Evolutionary conservation across 2,888 invertebrate genomes (phyloP), one percentile per base, ranked within the genome.

Genomic region (Pheosia tremula): DNA sequence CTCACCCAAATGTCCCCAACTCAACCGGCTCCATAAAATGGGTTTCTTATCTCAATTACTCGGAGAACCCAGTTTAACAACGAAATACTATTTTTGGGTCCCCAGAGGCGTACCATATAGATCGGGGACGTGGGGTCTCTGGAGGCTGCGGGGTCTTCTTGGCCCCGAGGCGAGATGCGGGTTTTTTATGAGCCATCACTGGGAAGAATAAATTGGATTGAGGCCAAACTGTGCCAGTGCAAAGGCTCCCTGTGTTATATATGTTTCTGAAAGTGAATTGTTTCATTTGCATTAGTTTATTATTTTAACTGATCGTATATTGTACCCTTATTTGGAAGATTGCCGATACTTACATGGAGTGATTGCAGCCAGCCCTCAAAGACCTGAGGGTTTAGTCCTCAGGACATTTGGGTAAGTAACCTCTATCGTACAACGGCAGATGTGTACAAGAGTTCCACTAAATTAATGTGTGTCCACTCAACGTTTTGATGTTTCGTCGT

Each of bases 201-300:
- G 58, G 61, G 71, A 69, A 68, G 63, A 80, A 81, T 80, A 81
- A 80, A 81, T 80, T 82, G 80, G 81, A 78, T 68, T 63, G 67
- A 49, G 60, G 67, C 82, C 82, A 80, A 78, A 75, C 65, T 69
- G 67, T 64, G 37, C 37, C 4, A 53, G 10, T 11, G 53, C 37
- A 53, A 52, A 2, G 52, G 9, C 11, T 6, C 7, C 24, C 4
- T 37, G 53, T 53, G 24, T 37, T 53, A 37, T 37, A 24, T 24
- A 49, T n/a, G 52, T 8, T 52, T 52, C 53, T 37, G 53, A 9
- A 9, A 53, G 53, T 53, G 53, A 50, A 24, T 50, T 24, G 7
- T 13, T 24, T 24, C 24, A 50, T 47, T 47, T 47, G 4, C 10
- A 11, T 4, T n/a, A 47, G 11, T n/a, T 47, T n/a, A 43, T 47